Conservation (phyloP, 1,140 invertebrate species). For the Hesperophylax magnus region DNA sequence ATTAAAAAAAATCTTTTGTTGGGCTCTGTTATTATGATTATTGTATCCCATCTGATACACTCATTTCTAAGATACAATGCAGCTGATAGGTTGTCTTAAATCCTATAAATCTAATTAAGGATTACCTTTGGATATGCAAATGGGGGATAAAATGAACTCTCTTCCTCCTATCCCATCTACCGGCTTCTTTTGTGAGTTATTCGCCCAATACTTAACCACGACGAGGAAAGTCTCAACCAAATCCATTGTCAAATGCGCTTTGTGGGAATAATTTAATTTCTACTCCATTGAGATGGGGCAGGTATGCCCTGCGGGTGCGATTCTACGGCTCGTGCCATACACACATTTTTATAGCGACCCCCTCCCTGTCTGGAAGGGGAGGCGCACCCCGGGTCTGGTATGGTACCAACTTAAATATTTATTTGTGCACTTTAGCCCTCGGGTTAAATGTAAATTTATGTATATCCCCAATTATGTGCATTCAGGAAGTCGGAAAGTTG, state of each 20-base stretch:
- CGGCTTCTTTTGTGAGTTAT: neutral
- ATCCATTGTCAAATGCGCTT: slow-evolving; percentile 25
- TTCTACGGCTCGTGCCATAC: neutral
- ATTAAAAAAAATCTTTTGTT: no score
- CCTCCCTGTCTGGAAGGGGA: slow-evolving; percentile 18
- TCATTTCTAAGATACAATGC: no score
- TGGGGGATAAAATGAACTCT: no score
- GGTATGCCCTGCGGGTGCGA: slow-evolving; percentile 33
- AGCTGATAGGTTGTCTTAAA: no score
- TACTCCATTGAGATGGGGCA: slow-evolving; percentile 30
- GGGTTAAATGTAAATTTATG: slow-evolving; percentile 32
- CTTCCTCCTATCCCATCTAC: no score
- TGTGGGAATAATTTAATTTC: slow-evolving; percentile 36
- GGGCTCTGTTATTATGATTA: no score
- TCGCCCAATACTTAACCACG: neutral
- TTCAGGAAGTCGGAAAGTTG: neutral
- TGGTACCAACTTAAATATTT: slow-evolving; percentile 34
- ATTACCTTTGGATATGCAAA: no score
- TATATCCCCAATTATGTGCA: slow-evolving; percentile 35
- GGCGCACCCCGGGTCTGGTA: slow-evolving; percentile 9
- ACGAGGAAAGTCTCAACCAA: neutral
- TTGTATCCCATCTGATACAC: no score
- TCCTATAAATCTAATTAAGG: no score
- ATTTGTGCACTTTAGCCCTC: slow-evolving; percentile 33
- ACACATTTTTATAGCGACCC: neutral